Conservation (phyloP, 2,113 vertebrate genomes). For the Callipepla squamata region DNA sequence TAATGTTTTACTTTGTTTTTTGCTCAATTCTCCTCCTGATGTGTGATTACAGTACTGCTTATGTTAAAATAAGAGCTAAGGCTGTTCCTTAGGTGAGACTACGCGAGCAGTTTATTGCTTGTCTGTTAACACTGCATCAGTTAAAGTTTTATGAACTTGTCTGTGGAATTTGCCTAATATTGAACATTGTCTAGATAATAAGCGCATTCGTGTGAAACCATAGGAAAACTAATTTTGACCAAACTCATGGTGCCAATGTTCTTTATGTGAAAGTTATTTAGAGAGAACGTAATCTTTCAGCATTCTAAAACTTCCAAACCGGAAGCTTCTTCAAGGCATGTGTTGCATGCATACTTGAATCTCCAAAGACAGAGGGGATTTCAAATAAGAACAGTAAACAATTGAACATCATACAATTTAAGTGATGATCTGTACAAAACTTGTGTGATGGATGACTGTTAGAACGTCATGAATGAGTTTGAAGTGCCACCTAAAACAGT, state of each 20-base stretch:
- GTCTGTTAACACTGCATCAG: not conserved
- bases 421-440: not conserved
- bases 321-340: not conserved
- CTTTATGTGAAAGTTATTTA: not conserved
- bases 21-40: not conserved
- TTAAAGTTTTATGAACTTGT: not conserved
- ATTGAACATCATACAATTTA: not conserved
- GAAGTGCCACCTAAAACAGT: not conserved
- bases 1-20: not conserved
- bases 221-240: not conserved
- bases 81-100: not conserved
- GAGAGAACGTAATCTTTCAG: not conserved
- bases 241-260: not conserved
- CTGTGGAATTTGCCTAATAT: not conserved
- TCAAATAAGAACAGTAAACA: not conserved
- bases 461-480: not conserved
- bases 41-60: not conserved
- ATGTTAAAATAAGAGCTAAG: not conserved
- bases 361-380: not conserved
- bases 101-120: not conserved
- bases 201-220: not conserved
- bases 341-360: not conserved
- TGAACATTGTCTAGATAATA: not conserved
- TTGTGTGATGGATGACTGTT: not conserved
- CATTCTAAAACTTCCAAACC: not conserved